Conservation (phyloP, 92 coral and sea anemone species). For the Bergia sp. region DNA sequence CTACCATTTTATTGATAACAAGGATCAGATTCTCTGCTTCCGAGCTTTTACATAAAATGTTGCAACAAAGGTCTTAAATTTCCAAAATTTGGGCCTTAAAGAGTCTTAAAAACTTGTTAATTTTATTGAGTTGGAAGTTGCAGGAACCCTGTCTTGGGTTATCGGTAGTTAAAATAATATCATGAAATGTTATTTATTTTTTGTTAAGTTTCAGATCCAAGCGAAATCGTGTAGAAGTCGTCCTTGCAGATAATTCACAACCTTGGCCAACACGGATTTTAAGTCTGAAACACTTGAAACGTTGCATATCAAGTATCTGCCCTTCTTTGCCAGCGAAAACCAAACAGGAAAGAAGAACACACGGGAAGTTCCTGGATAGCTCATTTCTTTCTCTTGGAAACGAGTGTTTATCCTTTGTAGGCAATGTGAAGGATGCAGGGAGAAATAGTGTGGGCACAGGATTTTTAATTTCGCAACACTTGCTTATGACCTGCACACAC, state of each 20-base stretch:
- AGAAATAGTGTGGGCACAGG: neutral
- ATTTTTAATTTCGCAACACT: neutral
- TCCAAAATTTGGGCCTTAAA: no score
- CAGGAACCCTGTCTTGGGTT: no score
- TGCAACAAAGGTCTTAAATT: no score
- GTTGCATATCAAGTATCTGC: neutral
- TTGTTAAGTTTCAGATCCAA: no score
- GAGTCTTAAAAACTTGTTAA: no score
- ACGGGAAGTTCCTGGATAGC: neutral
- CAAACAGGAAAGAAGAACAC: neutral
- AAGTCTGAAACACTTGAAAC: neutral
- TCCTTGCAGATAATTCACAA: neutral
- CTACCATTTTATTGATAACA: no score
- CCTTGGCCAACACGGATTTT: neutral
- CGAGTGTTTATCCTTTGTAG: conserved; percentile 11
- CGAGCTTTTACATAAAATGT: no score
- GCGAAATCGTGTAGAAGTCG: neutral
- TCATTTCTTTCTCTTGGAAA: conserved; percentile 7
- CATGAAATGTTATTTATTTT: no score
- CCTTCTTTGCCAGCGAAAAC: neutral
- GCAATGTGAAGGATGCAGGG: neutral
- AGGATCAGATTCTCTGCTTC: no score
- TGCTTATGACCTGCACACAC: neutral
- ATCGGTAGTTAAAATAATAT: no score
- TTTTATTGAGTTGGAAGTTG: no score